phyloP scores from a whole-genome alignment of 2,797 vertebrate genomes.

The Poecilia velifera region DNA sequence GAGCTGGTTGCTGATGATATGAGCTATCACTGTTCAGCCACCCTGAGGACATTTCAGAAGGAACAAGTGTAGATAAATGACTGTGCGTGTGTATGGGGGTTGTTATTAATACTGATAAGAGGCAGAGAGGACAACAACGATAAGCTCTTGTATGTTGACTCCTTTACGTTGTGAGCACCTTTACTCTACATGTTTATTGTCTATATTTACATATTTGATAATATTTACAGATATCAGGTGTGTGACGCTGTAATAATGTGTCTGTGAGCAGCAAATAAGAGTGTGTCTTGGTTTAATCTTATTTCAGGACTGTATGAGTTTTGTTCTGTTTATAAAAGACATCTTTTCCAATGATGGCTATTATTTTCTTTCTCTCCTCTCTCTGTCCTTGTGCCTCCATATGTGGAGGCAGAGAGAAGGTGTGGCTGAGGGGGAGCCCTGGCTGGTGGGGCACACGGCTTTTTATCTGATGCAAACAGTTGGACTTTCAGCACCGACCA shows the following conservation, averaged over 20 bases:
- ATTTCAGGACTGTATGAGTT: not conserved
- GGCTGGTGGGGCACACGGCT: constrained; percentile 2
- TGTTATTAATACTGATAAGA: constrained; percentile 49
- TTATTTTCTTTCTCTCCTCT: not conserved
- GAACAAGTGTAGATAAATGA: constrained; percentile 28
- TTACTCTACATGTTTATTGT: not conserved
- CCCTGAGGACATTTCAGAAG: constrained; percentile 5
- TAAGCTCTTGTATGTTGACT: constrained; percentile 25
- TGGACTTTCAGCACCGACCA: constrained; percentile 13
- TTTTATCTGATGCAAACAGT: constrained; percentile 33
- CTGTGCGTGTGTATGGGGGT: not conserved
- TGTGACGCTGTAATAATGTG: not conserved
- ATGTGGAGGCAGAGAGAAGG: constrained; percentile 35
- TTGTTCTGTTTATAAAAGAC: not conserved
- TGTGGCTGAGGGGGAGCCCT: constrained; percentile 13
- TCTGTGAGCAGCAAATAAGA: not conserved
- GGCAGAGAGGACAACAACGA: constrained; percentile 32
- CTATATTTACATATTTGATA: not conserved
- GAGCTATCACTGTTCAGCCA: constrained; percentile 20
- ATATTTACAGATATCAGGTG: not conserved
- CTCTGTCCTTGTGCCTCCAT: not conserved
- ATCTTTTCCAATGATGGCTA: not conserved
- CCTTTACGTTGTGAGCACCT: not conserved
- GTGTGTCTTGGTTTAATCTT: not conserved
- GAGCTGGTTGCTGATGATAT: not conserved